Evolutionary conservation across 1,140 invertebrate genomes (phyloP), one percentile per base, ranked within the genome.

Genomic region (Drosophila tristis): DNA sequence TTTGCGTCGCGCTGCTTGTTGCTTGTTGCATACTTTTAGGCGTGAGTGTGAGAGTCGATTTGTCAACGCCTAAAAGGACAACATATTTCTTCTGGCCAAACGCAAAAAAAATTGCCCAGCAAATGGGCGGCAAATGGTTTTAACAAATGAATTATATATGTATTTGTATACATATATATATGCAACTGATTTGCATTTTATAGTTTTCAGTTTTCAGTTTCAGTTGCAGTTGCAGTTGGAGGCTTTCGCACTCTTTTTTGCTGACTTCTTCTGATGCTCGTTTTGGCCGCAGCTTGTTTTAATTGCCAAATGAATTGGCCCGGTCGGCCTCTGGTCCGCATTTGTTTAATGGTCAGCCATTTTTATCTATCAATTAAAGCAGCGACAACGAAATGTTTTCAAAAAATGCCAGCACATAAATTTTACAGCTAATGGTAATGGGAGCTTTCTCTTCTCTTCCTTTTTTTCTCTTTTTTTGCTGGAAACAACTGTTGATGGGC

Each of bases 61-160:
- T 90, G 87, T 90, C 87, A 90, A 84, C 87, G 80, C 87, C 84
- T 90, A 90, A 90, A 91, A 90, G 89, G 84, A 84, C 79, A 90
- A 84, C 85, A 90, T 80, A 87, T 85, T 81, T 81, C 82, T 80
- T 72, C 63, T 72, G 35, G 35, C 60, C 68, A 49, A 72, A 58
- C 72, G 45, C 11, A 62, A 59, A 80, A 62, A 74, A 81, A 61
- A 67, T 55, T 61, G 47, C 61, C 61, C 65, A 78, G 61, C 78
- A 85, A 85, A 81, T 85, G 78, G 78, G 68, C 82, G 82, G 81
- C 78, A 87, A 85, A 85, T 87, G 81, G 82, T 78, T 85, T 81
- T 64, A 87, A 78, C 81, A 85, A 85, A 85, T 85, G 74, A 78
- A 85, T 87, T 85, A 85, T 81, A 81, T 80, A 76, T 84, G 60